A percentile compares a stretch with the other conserved stretches of the same genome.
Conservation (phyloP, 2,888 invertebrate genomes). For the Epinotia demarniana region DNA sequence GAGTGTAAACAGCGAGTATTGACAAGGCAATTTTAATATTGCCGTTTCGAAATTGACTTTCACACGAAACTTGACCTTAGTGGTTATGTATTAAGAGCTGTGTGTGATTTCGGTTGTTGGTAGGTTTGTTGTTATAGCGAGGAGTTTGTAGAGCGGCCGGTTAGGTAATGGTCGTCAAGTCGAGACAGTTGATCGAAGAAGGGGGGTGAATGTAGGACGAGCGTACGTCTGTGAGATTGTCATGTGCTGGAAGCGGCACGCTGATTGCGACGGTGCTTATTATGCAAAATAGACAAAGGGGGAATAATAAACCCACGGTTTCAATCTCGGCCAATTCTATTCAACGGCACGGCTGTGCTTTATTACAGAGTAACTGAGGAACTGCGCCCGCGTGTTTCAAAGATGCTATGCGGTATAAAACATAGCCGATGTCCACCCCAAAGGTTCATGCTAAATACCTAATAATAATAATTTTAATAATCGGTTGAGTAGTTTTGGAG, state of each 20-base stretch:
- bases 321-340: neutral
- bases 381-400: no score
- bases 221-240: slow-evolving; percentile 53
- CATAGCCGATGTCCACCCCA: no score
- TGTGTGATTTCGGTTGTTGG: slow-evolving; percentile 46
- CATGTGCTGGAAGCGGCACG: slow-evolving; percentile 64
- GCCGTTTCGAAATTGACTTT: slow-evolving; percentile 49
- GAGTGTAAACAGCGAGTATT: slow-evolving; percentile 72
- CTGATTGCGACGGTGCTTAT: slow-evolving; percentile 53
- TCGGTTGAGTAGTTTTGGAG: no score
- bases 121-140: slow-evolving; percentile 56
- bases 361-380: no score
- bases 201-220: slow-evolving; percentile 81
- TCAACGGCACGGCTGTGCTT: neutral
- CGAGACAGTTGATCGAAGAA: slow-evolving; percentile 76
- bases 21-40: slow-evolving; percentile 63
- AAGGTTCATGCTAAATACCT: no score
- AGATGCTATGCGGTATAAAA: no score
- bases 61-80: slow-evolving; percentile 62
- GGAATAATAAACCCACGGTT: slow-evolving; percentile 18
- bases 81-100: slow-evolving; percentile 52
- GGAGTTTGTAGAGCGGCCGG: slow-evolving; percentile 75
- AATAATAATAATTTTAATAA: no score
- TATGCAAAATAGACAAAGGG: slow-evolving; percentile 47
- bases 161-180: slow-evolving; percentile 79